Evolutionary conservation across 2,888 invertebrate species (phyloP).

Genomic region (Dioctria linearis): DNA sequence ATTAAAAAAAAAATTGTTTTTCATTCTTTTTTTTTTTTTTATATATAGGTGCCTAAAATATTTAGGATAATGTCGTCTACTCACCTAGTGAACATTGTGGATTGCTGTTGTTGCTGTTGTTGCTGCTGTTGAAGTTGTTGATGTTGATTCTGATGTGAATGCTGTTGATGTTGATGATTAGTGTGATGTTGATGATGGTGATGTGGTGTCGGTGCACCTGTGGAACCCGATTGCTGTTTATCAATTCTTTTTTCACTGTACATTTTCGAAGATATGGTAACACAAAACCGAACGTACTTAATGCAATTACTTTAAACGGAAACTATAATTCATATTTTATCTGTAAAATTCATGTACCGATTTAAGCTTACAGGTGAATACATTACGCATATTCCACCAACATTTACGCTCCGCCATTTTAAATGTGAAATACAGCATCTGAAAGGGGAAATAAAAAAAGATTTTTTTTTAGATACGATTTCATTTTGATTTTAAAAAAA

Average conservation of each 20-base stretch:
- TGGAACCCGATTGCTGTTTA: conserved; percentile 47
- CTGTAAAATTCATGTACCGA: too few relatives aligned
- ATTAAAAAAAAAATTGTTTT: not conserved
- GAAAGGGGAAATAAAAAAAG: too few relatives aligned
- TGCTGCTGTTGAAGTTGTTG: conserved; percentile 47
- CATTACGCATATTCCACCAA: too few relatives aligned
- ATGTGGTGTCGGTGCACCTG: conserved; percentile 43
- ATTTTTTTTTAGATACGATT: too few relatives aligned
- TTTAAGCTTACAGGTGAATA: too few relatives aligned
- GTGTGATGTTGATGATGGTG: conserved; percentile 55
- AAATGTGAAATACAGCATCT: too few relatives aligned
- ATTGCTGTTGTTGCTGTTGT: conserved; percentile 51
- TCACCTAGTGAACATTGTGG: conserved; percentile 58
- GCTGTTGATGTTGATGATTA: conserved; percentile 53
- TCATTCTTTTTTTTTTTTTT: not conserved
- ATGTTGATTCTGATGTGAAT: conserved; percentile 43
- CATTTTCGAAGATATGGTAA: conserved; percentile 25
- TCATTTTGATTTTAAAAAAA: too few relatives aligned
- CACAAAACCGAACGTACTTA: not conserved
- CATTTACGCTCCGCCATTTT: too few relatives aligned
- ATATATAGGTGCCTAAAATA: not conserved
- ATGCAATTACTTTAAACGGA: not conserved
- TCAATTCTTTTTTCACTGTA: conserved; percentile 57
- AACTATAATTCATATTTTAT: too few relatives aligned
- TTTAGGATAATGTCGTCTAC: conserved; percentile 19